Evolutionary conservation across 2,113 vertebrate genomes (phyloP).

Genomic region (Oophaga pumilio): DNA sequence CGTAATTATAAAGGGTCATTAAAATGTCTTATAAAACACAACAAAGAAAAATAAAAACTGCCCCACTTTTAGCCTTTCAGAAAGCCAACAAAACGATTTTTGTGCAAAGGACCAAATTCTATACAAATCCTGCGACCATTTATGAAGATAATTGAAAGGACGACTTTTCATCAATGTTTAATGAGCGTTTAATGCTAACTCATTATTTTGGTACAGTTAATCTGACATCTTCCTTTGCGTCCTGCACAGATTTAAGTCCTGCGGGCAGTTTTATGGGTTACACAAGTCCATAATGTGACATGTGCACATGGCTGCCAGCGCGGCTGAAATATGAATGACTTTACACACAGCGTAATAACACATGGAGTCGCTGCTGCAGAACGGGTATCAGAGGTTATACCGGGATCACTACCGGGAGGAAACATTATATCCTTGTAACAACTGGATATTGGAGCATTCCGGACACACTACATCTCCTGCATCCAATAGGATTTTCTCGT

Average conservation of each 20-base stretch:
- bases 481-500: no score
- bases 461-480: no score
- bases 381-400: conserved; percentile 57
- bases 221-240: conserved; percentile 71
- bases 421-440: background rate
- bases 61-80: background rate
- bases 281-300: conserved; percentile 59
- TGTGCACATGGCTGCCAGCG: conserved; percentile 60
- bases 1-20: background rate
- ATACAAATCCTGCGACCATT: conserved; percentile 61
- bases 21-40: no score
- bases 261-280: conserved; percentile 63
- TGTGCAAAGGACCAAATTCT: conserved; percentile 63
- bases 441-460: no score
- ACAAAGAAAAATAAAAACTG: background rate
- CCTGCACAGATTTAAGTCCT: conserved; percentile 68
- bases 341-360: conserved; percentile 64
- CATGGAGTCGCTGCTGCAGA: conserved; percentile 36
- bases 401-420: conserved; percentile 27
- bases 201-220: conserved; percentile 77
- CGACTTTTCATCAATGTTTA: conserved; percentile 81
- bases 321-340: conserved; percentile 64
- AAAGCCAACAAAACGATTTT: conserved; percentile 49
- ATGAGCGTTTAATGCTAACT: conserved; percentile 78
- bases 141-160: conserved; percentile 78